These are phyloP conservation scores for Gobio gobio DNA, from an alignment of 2,113 vertebrate species.

Conservation along the genomic window DNA sequence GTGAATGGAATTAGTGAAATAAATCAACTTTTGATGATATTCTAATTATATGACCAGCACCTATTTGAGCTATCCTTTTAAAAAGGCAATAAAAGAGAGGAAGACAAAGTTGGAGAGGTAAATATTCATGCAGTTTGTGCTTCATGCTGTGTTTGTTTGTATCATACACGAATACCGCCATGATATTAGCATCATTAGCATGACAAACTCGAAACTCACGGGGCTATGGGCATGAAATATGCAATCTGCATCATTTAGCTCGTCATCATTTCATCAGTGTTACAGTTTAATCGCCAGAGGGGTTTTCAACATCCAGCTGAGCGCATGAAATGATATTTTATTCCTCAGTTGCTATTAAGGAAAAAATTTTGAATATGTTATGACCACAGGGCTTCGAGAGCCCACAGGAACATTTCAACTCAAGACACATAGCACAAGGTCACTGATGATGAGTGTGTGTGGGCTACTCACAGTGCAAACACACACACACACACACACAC, in stretches of 20 bases:
- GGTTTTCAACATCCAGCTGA: slow-evolving; percentile 19
- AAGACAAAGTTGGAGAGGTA: neutral
- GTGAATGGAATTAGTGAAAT: no score
- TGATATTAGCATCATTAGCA: slow-evolving; percentile 34
- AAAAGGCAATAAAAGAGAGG: neutral
- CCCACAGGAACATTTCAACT: neutral
- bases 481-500: neutral
- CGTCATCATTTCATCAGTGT: neutral
- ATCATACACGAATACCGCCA: neutral
- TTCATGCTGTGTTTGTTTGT: slow-evolving; percentile 25
- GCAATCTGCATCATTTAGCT: slow-evolving; percentile 22
- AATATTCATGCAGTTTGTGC: neutral
- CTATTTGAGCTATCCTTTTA: neutral
- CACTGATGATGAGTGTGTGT: neutral
- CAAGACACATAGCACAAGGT: neutral
- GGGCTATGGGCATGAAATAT: slow-evolving; percentile 26
- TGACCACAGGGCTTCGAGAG: neutral
- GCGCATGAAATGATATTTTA: slow-evolving; percentile 23
- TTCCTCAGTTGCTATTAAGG: neutral
- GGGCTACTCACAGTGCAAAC: neutral
- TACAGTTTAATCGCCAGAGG: slow-evolving; percentile 16
- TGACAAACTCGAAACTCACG: slow-evolving; percentile 23
- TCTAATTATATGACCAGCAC: no score
- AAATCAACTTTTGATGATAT: no score
- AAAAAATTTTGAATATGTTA: neutral